These are phyloP conservation scores for Cydia fagiglandana DNA, from an alignment of 1,140 invertebrate species.

Conservation along the genomic window DNA sequence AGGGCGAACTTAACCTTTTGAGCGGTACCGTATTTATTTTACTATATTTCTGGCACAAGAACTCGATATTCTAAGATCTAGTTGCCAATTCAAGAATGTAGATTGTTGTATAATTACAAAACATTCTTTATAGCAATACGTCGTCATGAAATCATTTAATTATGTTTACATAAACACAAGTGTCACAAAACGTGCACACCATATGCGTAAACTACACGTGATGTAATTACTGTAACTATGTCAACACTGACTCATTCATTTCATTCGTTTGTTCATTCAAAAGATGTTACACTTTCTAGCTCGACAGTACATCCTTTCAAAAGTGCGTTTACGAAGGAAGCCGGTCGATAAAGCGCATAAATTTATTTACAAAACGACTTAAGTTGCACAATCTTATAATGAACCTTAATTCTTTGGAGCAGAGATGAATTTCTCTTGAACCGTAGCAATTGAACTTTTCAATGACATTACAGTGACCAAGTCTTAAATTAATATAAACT, in stretches of 20 bases:
- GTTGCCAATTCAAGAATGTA: not conserved
- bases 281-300: not conserved
- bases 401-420: not conserved
- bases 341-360: not conserved
- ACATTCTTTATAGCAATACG: no score
- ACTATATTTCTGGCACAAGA: no score
- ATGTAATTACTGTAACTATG: not conserved
- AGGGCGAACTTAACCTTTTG: no score
- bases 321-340: slow-evolving; percentile 14
- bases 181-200: not conserved
- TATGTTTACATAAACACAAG: not conserved
- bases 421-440: not conserved
- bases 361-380: not conserved
- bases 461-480: not conserved
- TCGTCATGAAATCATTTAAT: not conserved
- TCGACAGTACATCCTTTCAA: not conserved
- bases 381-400: not conserved
- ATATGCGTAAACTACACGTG: not conserved
- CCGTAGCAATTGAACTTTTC: not conserved
- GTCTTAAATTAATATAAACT: not conserved
- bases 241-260: slow-evolving; percentile 9
- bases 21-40: no score
- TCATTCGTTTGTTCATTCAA: not conserved
- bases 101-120: no score
- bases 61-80: not conserved